Evolutionary conservation across 2,888 invertebrate genomes (phyloP), one percentile per base, ranked within the genome.

Genomic region (Melipona beecheii): DNA sequence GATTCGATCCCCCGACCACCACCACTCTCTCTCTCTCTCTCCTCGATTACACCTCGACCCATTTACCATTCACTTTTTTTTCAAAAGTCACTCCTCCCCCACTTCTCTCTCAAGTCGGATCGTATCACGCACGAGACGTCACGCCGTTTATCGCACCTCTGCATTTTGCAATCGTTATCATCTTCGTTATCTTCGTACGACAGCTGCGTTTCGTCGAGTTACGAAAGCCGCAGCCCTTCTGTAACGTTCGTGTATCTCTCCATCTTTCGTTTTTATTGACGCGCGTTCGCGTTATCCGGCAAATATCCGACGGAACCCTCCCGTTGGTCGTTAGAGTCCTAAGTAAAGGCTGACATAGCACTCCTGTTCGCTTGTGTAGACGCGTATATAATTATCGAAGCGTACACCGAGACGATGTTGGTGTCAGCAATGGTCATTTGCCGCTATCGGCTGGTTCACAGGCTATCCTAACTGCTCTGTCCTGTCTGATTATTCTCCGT

Each of bases 311-410:
- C 83, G 83, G 75, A 74, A n/a, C 75, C 27, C 68, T n/a, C 75
- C 27, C 68, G n/a, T n/a, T n/a, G 36, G 85, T 87, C 90, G 87
- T 92, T 89, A 90, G 88, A 90, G 92, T 93, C 94, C 94, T 94
- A 94, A 94, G 94, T 88, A 94, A 94, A 94, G 94, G 92, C 94
- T 94, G 94, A 94, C 92, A 91, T 92, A 92, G 94, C 94, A 91
- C 79, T 81, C 77, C 74, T 71, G 81, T 50, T 56, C 64, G 78
- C 71, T 83, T 82, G 86, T 79, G 86, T 90, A 88, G 87, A 90
- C 84, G 86, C 81, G 83, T 87, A 91, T 90, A 90, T 87, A 91
- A 88, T 87, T 90, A 91, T 90, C 89, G 87, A 88, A 69, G 88
- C 83, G 88, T 85, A 87, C 83, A 89, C 87, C 85, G 81, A 85